Evolutionary conservation across 2,113 vertebrate species (phyloP).

Genomic region (Chauna torquata): DNA sequence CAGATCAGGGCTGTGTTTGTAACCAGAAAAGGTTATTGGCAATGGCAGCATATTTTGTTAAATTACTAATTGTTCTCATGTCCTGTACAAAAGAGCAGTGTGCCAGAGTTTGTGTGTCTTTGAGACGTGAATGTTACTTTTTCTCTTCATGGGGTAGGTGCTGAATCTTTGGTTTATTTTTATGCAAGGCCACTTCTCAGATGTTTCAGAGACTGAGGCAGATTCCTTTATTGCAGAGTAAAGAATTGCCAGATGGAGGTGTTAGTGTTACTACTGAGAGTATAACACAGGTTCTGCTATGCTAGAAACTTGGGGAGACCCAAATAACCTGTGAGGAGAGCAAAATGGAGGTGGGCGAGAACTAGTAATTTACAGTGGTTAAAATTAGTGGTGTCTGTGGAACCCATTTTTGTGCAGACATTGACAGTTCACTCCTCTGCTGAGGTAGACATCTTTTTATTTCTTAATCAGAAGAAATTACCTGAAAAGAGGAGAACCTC

Average conservation of each 20-base stretch:
- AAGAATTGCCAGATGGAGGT: background rate
- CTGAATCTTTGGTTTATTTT: constrained; percentile 50
- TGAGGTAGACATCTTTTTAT: background rate
- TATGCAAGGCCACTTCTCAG: constrained; percentile 35
- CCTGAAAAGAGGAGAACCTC: background rate
- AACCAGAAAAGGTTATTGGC: background rate
- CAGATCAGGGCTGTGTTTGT: background rate
- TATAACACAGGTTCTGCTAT: background rate
- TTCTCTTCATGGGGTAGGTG: background rate
- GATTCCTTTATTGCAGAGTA: background rate
- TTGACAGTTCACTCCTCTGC: background rate
- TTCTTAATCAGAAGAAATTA: background rate
- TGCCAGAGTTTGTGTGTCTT: background rate
- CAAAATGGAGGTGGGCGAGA: background rate
- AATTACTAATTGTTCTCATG: constrained; percentile 40
- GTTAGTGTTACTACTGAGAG: background rate
- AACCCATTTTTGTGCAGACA: background rate
- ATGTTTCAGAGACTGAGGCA: background rate
- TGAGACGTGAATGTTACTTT: background rate
- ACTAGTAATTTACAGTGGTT: background rate
- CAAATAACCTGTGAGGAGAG: background rate
- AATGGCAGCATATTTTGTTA: constrained; percentile 23
- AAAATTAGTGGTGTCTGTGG: background rate
- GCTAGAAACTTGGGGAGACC: background rate
- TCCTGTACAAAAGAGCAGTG: background rate